Percentiles rank a stretch among this genome's conserved stretches.
phyloP scores from a whole-genome alignment of 2,113 vertebrate genomes.

The Lasiurus borealis region DNA sequence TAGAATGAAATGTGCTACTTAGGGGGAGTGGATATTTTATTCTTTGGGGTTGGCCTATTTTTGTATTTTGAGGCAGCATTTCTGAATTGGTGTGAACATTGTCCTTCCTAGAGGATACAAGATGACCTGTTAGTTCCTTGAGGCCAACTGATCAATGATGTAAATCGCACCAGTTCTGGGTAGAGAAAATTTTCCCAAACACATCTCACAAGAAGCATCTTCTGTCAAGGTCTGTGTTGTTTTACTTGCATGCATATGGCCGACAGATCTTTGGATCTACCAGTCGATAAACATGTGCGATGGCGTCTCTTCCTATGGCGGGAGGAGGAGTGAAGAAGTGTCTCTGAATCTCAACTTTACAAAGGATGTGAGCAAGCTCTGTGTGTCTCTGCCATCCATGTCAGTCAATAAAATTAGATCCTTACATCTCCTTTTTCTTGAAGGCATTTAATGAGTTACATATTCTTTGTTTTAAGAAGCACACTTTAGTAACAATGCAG shows the following conservation, averaged over 20 bases:
- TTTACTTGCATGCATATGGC: slow-evolving; percentile 82
- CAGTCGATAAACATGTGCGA: slow-evolving; percentile 81
- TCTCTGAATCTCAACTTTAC: slow-evolving; percentile 70
- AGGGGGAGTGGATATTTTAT: background rate
- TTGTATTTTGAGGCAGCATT: background rate
- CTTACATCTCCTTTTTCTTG: slow-evolving; percentile 77
- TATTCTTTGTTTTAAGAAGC: slow-evolving; percentile 64
- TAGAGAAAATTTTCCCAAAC: slow-evolving; percentile 74
- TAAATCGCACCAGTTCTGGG: slow-evolving; percentile 40
- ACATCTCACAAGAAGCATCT: slow-evolving; percentile 72
- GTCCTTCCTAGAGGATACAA: background rate
- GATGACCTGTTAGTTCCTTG: background rate
- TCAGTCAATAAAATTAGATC: slow-evolving; percentile 85
- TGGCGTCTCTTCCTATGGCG: slow-evolving; percentile 72
- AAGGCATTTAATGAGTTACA: slow-evolving; percentile 75
- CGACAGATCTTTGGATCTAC: slow-evolving; percentile 80
- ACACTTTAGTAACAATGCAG: slow-evolving; percentile 45
- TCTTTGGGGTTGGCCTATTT: background rate
- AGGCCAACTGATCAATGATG: slow-evolving; percentile 24
- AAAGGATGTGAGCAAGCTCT: slow-evolving; percentile 83
- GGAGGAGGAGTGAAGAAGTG: background rate
- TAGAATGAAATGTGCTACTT: background rate
- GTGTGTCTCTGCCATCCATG: slow-evolving; percentile 76
- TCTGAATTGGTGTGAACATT: background rate
- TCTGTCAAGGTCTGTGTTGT: slow-evolving; percentile 16